Base-by-base conservation (phyloP, 1,140 invertebrate genomes). In the Vanessa atalanta region DNA sequence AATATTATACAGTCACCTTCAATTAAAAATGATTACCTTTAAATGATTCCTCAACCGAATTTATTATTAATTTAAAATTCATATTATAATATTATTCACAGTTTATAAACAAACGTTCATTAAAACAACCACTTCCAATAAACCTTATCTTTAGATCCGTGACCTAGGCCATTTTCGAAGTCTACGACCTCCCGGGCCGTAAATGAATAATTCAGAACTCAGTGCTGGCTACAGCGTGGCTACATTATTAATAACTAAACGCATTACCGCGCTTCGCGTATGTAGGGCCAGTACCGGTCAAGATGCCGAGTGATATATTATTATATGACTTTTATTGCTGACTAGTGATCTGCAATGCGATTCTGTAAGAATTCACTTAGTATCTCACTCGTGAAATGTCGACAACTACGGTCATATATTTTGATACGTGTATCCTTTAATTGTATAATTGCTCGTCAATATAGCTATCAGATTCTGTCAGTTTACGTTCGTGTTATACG, bases 141-240 rank as follows among this genome's bases (percentile, higher is more conserved):
- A 43, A n/a, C 31, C 4, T 15, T 23, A 16, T 60, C 20, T 60
- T 13, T 72, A 67, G n/a, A 76, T 68, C 70, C 47, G 43, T 47
- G 65, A 76, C 73, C 61, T 80, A 83, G 79, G 80, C 76, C 64
- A 80, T 82, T 83, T 82, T 78, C 79, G 77, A 73, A 73, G 78
- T 78, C 75, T 79, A 72, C 81, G 84, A 84, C 83, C 86, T 83
- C 86, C 83, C 86, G 70, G 69, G 70, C 81, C 69, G 72, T 70
- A 65, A 74, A 85, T 88, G 85, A 88, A 88, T 88, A 77, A 88
- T 88, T 81, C 86, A 88, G 65, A 75, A 47, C 72, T 47, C 57
- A 47, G 68, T 23, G 23, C 57, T 61, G 60, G 47, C 69, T 68
- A 72, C 65, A 65, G 57, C 79, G 72, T 70, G 73, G 67, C 76